These are phyloP conservation scores for Pseudochaenichthys georgianus DNA, from an alignment of 2,797 vertebrate genomes.

Conservation along the genomic window DNA sequence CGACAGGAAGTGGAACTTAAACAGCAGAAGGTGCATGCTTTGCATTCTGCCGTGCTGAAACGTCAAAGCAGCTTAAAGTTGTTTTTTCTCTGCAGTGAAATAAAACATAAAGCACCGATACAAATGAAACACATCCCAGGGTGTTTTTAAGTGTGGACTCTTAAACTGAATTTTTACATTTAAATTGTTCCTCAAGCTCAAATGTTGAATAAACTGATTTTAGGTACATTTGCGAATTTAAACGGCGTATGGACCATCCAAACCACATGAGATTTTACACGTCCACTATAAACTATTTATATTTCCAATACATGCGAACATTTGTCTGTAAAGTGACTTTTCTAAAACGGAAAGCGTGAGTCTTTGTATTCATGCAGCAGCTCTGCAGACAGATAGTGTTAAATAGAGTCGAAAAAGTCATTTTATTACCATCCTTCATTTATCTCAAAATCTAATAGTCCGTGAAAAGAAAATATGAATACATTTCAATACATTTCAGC, in stretches of 20 bases:
- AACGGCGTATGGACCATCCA: conserved; percentile 38
- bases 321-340: conserved; percentile 60
- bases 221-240: conserved; percentile 40
- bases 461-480: conserved; percentile 90
- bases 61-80: conserved; percentile 20
- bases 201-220: conserved; percentile 20
- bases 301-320: conserved; percentile 63
- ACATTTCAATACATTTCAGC: conserved; percentile 84
- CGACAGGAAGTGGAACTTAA: conserved; percentile 52
- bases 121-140: conserved; percentile 14
- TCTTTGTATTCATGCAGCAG: conserved; percentile 62
- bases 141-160: conserved; percentile 4
- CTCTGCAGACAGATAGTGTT: conserved; percentile 82
- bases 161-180: conserved; percentile 10
- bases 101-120: conserved; percentile 30
- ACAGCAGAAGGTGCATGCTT: conserved; percentile 17
- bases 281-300: conserved; percentile 63
- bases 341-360: conserved; percentile 59
- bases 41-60: conserved; percentile 24
- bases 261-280: conserved; percentile 60
- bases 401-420: conserved; percentile 93
- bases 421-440: conserved; percentile 90
- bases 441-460: conserved; percentile 90
- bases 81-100: conserved; percentile 23
- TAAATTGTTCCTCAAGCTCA: conserved; percentile 20